Evolutionary conservation across 2,113 vertebrate species (phyloP).

Genomic region (Tringa solitaria): DNA sequence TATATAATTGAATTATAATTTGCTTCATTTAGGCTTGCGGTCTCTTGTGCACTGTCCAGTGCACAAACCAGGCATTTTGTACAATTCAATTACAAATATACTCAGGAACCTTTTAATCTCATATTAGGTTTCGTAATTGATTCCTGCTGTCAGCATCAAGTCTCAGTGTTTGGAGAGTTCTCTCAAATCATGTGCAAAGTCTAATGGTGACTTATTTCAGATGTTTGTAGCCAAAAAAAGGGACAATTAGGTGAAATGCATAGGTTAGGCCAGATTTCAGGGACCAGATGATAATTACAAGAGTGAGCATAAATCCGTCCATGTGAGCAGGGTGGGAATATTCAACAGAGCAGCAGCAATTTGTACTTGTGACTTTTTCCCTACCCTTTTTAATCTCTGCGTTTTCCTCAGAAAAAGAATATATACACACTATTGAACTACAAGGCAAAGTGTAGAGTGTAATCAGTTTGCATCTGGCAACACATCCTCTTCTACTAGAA

Average conservation of each 20-base stretch:
- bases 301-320: neutral
- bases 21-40: slow-evolving; percentile 51
- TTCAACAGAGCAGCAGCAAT: neutral
- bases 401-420: neutral
- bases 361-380: neutral
- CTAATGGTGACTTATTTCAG: neutral
- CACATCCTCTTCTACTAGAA: neutral
- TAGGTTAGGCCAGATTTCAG: neutral
- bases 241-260: neutral
- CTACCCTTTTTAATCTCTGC: neutral
- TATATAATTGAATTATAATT: slow-evolving; percentile 66
- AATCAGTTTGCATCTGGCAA: neutral
- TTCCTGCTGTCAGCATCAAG: slow-evolving; percentile 35
- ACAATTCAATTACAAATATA: slow-evolving; percentile 61
- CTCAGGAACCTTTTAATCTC: slow-evolving; percentile 62
- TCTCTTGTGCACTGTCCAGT: slow-evolving; percentile 19
- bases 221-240: neutral
- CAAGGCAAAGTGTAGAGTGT: neutral
- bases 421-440: neutral
- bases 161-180: neutral
- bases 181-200: neutral
- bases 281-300: neutral
- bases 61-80: slow-evolving; percentile 59
- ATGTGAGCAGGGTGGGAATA: neutral
- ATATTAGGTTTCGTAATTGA: slow-evolving; percentile 61